Conservation (phyloP, 1,140 invertebrate species). For the Bombus impatiens region DNA sequence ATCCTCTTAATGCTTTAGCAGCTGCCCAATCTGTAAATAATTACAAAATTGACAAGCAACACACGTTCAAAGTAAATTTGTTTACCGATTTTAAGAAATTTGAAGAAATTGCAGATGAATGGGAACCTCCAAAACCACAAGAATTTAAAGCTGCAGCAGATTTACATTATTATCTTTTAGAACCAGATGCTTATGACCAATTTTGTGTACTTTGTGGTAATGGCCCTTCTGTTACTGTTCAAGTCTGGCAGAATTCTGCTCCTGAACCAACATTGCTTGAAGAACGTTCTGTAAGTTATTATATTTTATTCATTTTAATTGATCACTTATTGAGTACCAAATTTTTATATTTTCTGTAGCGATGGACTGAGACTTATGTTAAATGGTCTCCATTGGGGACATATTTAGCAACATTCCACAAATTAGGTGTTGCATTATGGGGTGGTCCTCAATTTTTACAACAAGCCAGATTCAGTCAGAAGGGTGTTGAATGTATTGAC, state of each 20-base stretch:
- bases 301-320: slow-evolving; percentile 7
- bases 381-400: slow-evolving; percentile 99
- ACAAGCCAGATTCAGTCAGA: slow-evolving; percentile 95
- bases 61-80: slow-evolving; percentile 97
- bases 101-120: slow-evolving; percentile 95
- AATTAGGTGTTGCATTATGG: slow-evolving; percentile 97
- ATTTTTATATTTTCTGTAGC: slow-evolving; percentile 80
- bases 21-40: slow-evolving; percentile 95
- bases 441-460: slow-evolving; percentile 96
- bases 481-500: slow-evolving; percentile 96
- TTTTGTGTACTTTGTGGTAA: slow-evolving; percentile 94
- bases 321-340: background rate
- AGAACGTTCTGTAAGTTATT: slow-evolving; percentile 88
- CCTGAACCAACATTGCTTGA: slow-evolving; percentile 93
- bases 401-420: slow-evolving; percentile 97
- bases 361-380: slow-evolving; percentile 97
- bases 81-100: slow-evolving; percentile 99
- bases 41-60: slow-evolving; percentile 97
- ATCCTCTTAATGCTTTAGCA: slow-evolving; percentile 90
- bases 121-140: slow-evolving; percentile 93
- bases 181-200: slow-evolving; percentile 97
- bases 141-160: slow-evolving; percentile 95
- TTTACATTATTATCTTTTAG: slow-evolving; percentile 94
- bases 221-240: slow-evolving; percentile 87
- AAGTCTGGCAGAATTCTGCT: slow-evolving; percentile 95